Conservation (phyloP, 2,888 invertebrate species). For the Torymus texanus region DNA sequence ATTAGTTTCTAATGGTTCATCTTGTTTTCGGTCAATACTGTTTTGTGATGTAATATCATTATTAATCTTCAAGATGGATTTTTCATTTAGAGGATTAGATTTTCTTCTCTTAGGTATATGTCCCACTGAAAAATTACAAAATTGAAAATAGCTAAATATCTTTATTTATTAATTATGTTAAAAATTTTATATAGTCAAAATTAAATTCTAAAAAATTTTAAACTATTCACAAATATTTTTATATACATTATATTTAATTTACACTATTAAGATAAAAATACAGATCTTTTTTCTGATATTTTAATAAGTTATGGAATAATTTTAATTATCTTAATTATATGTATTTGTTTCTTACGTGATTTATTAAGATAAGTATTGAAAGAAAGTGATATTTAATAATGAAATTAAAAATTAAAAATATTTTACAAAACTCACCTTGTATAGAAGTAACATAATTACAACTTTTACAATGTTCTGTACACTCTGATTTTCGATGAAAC, state of each 20-base stretch:
- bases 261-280: too few relatives aligned
- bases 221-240: too few relatives aligned
- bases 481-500: slow-evolving; percentile 57
- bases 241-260: too few relatives aligned
- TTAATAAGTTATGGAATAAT: too few relatives aligned
- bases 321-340: too few relatives aligned
- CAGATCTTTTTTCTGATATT: too few relatives aligned
- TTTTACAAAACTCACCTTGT: slow-evolving; percentile 44
- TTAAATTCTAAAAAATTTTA: too few relatives aligned
- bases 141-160: slow-evolving; percentile 21
- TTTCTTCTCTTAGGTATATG: slow-evolving; percentile 36
- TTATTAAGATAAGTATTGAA: too few relatives aligned
- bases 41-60: slow-evolving; percentile 33
- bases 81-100: slow-evolving; percentile 13
- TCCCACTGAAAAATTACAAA: slow-evolving; percentile 34
- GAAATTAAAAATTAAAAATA: neutral
- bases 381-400: too few relatives aligned
- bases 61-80: slow-evolving; percentile 33
- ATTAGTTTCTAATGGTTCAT: slow-evolving; percentile 25
- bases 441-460: slow-evolving; percentile 39
- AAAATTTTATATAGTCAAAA: too few relatives aligned
- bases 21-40: slow-evolving; percentile 51
- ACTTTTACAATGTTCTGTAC: slow-evolving; percentile 56
- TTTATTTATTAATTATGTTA: neutral
- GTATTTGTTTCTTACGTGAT: too few relatives aligned